Conservation (phyloP, 1,140 invertebrate genomes). For the Heliconius congener region DNA sequence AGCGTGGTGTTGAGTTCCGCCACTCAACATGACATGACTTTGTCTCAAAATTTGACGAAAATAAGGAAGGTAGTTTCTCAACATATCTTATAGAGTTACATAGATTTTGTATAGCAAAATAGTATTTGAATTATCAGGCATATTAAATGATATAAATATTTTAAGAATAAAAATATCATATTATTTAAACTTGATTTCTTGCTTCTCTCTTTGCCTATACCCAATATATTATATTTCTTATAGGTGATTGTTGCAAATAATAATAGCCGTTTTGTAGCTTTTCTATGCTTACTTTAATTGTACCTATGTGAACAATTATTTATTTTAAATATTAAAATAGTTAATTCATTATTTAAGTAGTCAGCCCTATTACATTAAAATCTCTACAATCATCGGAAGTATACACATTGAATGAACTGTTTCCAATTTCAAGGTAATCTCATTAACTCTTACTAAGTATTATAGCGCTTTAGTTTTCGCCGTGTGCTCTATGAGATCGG, state of each 20-base stretch:
- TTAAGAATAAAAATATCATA: no score
- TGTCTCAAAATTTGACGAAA: no score
- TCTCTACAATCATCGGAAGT: constrained; percentile 10
- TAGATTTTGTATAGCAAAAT: no score
- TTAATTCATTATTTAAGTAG: not conserved
- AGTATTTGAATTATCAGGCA: no score
- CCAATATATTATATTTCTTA: no score
- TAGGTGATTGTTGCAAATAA: not conserved
- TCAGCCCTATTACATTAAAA: not conserved
- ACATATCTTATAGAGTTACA: no score
- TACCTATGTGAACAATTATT: not conserved
- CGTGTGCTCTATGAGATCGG: constrained; percentile 45
- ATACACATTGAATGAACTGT: constrained; percentile 35
- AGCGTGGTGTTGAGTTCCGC: no score
- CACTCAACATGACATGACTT: no score
- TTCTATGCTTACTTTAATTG: not conserved
- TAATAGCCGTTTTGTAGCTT: not conserved
- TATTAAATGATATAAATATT: no score
- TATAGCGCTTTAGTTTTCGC: constrained; percentile 52
- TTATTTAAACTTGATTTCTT: no score
- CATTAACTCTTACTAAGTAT: constrained; percentile 33
- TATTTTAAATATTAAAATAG: not conserved
- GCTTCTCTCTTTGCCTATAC: no score
- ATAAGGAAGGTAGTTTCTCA: no score
- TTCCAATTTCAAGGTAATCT: constrained; percentile 51